Evolutionary conservation across 2,113 vertebrate genomes (phyloP).

Genomic region (Tragelaphus scriptus): DNA sequence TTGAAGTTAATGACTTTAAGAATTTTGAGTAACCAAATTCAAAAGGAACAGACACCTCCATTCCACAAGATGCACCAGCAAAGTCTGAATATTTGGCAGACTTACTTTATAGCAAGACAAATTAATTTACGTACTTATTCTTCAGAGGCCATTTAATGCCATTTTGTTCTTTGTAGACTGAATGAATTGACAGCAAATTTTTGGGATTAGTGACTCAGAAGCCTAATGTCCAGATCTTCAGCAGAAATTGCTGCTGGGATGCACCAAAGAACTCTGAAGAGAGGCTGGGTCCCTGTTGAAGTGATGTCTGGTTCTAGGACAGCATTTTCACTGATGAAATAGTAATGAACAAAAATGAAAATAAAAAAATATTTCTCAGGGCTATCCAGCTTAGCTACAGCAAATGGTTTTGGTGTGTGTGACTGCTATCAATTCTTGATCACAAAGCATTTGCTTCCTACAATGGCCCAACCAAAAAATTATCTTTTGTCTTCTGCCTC

Average conservation of each 20-base stretch:
- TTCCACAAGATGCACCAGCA: background rate
- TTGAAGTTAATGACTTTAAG: background rate
- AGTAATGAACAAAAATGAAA: background rate
- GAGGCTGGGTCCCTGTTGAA: slow-evolving; percentile 81
- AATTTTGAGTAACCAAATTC: background rate
- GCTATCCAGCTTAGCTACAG: background rate
- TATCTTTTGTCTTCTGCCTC: background rate
- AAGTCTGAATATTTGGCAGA: background rate
- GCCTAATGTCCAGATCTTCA: slow-evolving; percentile 85
- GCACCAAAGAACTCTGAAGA: slow-evolving; percentile 85
- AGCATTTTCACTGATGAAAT: slow-evolving; percentile 84
- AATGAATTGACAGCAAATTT: slow-evolving; percentile 87
- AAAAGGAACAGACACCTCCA: background rate
- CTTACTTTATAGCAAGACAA: background rate
- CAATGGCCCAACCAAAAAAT: background rate
- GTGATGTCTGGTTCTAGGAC: slow-evolving; percentile 82
- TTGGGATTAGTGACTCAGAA: slow-evolving; percentile 84
- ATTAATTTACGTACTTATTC: background rate
- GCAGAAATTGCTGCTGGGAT: slow-evolving; percentile 87
- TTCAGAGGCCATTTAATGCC: background rate
- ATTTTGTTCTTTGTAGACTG: slow-evolving; percentile 75
- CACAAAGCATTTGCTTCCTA: background rate
- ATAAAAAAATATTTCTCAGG: background rate
- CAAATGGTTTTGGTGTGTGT: background rate
- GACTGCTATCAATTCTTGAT: background rate